These are phyloP conservation scores for Terebella lapidaria DNA, from an alignment of 2,888 invertebrate genomes.

Conservation along the genomic window DNA sequence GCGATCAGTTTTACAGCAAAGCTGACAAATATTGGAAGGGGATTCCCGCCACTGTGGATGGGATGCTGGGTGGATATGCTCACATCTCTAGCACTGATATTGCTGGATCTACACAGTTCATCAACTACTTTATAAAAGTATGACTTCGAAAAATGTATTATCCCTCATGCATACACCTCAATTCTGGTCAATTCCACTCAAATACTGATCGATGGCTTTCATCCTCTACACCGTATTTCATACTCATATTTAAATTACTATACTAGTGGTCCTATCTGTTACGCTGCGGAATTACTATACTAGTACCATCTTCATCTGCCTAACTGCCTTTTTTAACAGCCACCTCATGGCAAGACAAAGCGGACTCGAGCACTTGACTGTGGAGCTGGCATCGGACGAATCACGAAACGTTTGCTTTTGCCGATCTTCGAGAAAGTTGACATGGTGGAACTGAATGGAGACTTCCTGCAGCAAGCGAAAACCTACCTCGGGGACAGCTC, in stretches of 20 bases:
- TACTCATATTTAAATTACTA: too few species aligned
- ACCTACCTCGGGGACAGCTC: conserved; percentile 41
- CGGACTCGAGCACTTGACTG: conserved; percentile 78
- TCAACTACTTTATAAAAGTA: conserved; percentile 59
- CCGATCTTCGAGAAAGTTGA: conserved; percentile 78
- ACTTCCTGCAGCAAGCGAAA: conserved; percentile 71
- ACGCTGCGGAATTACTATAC: too few species aligned
- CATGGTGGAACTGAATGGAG: conserved; percentile 82
- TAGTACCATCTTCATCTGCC: too few species aligned
- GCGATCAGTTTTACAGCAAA: conserved; percentile 39
- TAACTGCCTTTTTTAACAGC: too few species aligned
- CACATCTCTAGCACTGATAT: conserved; percentile 81
- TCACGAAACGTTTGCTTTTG: conserved; percentile 77
- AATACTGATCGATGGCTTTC: too few species aligned
- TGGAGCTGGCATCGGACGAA: conserved; percentile 94
- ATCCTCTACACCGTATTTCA: too few species aligned
- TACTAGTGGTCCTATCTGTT: too few species aligned
- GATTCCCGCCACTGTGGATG: conserved; percentile 81
- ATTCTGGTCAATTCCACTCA: too few species aligned
- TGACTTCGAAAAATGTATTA: too few species aligned
- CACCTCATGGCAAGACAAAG: conserved; percentile 10
- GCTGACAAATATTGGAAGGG: conserved; percentile 74
- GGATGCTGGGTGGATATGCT: conserved; percentile 91
- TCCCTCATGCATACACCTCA: too few species aligned
- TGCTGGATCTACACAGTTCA: conserved; percentile 74